Base-by-base conservation (phyloP, 2,113 vertebrate species). In the Triplophysa rosa region DNA sequence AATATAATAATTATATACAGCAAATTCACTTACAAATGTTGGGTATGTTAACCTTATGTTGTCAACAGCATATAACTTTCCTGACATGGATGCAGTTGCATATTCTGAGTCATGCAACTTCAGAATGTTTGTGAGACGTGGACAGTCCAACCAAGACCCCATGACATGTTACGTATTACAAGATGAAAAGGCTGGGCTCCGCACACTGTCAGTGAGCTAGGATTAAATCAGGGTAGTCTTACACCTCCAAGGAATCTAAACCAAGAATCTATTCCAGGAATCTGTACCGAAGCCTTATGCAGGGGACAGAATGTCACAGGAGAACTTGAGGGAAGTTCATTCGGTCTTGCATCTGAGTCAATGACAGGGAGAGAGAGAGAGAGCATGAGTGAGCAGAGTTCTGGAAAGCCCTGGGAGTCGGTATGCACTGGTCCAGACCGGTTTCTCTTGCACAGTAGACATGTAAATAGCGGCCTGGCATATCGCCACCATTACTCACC, bases 371-470 rank as follows among this genome's bases (percentile, higher is more conserved):
- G 42, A 61, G 77, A n/a, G n/a, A n/a, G n/a, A 40, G 64, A 81
- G 76, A 65, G 12, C 33, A 37, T 8, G 77, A 12, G 56, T 40
- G 77, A 67, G 45, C 29, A 24, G 26, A 72, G 76, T 81, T 80
- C 76, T 85, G 85, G 85, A 84, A 84, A 70, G 84, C 83, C 71
- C 82, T 2, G 61, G 78, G 62, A 88, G 86, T 90, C 87, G 74
- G 90, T 82, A 82, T 67, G 54, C 8, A 21, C 91, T 88, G 93
- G 92, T 91, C 91, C 86, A 93, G 88, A 92, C 92, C 83, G 86
- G 92, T 91, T 93, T 80, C 81, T 80, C 78, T 79, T 83, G 86
- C 71, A 70, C 67, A 66, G 67, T 33, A 85, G 85, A 87, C 85
- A 85, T 87, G 88, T 87, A 87, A 87, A 87, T 86, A 87, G 77